phyloP scores from a whole-genome alignment of 64 coral and sea anemone species.

The Montipora foliosa region DNA sequence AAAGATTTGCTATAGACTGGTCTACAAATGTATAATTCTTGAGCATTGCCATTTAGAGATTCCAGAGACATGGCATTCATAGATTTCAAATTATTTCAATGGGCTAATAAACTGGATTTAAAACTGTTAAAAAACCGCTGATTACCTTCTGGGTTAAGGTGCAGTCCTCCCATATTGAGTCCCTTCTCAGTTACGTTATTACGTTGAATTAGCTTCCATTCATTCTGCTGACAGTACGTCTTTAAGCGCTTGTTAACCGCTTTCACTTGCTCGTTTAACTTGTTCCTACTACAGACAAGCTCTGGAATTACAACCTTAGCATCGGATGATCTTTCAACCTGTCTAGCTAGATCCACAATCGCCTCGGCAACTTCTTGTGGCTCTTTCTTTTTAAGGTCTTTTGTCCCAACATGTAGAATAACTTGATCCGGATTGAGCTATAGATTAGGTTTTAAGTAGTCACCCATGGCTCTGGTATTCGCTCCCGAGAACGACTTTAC shows the following conservation, averaged over 20 bases:
- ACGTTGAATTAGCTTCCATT: background rate
- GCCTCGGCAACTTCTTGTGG: background rate
- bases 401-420: background rate
- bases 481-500: too few relatives aligned
- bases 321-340: background rate
- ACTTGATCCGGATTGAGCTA: background rate
- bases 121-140: background rate
- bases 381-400: background rate
- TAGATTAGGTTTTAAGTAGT: background rate
- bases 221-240: background rate
- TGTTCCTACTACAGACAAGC: background rate
- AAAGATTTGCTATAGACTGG: background rate
- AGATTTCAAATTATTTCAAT: background rate
- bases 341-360: background rate
- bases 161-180: background rate
- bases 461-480: too few relatives aligned
- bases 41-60: background rate
- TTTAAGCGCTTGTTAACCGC: background rate
- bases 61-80: background rate
- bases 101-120: background rate
- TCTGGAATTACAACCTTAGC: background rate
- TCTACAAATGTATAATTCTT: too few relatives aligned
- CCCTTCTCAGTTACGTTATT: background rate
- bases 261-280: background rate
- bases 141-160: background rate